Evolutionary conservation across 2,888 invertebrate genomes (phyloP), one percentile per base, ranked within the genome.

Genomic region (Agrotis ipsilon): DNA sequence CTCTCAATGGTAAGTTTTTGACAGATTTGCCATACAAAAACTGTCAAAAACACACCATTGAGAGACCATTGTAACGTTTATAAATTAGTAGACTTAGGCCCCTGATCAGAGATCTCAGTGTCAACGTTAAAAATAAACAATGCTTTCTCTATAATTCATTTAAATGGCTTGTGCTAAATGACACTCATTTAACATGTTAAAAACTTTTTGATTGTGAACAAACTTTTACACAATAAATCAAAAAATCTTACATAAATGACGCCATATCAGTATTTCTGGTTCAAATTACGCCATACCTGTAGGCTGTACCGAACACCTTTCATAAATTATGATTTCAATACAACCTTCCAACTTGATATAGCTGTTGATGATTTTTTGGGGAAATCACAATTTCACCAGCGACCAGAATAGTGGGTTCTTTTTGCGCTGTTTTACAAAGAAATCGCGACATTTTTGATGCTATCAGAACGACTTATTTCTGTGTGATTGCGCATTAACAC

Each of bases 371-470:
- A 55, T 67, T 57, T 65, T 76, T 69, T 67, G 68, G 75, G 21
- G 71, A 77, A 63, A 78, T 65, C 49, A 58, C 75, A 81, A 72
- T 84, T 80, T 86, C 78, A 72, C 85, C 65, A 52, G 55, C 24
- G 7, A 78, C 70, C 71, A 52, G 82, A 72, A 54, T 14, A 59
- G 67, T 72, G 39, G 19, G 68, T 76, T 65, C 21, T 70, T 83
- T 80, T 72, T 68, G 59, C 61, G 60, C 63, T 32, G 32, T 66
- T 67, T 73, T 71, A 67, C 58, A 58, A 77, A 54, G 62, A 70
- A 73, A 46, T 18, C 61, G 58, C 39, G 51, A 19, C 54, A 51
- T 59, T 62, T 49, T 45, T 78, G 61, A 72, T 78, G 18, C 18
- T 70, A 81, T 77, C 78, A 43, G 16, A 62, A 65, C 52, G 46